Percentiles rank a stretch among this genome's conserved stretches.
phyloP scores from a whole-genome alignment of 2,888 invertebrate species.

The Drosophila eohydei region DNA sequence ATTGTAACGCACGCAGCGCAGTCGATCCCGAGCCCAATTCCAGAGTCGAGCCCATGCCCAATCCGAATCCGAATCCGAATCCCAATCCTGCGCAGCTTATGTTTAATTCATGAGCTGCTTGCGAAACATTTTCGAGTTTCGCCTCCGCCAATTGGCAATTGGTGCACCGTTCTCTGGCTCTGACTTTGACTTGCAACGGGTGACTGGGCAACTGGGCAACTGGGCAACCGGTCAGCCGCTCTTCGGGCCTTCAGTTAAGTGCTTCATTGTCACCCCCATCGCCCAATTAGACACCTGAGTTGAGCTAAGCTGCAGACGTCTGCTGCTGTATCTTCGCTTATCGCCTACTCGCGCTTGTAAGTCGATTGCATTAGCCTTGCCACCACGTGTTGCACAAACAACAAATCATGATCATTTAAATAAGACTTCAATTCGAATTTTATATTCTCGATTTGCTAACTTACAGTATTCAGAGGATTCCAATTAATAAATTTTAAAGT shows the following conservation, averaged over 20 bases:
- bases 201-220: slow-evolving; percentile 15
- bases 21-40: slow-evolving; percentile 11
- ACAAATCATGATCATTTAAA: slow-evolving; percentile 12
- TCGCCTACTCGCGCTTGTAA: slow-evolving; percentile 48
- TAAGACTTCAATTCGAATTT: slow-evolving; percentile 5
- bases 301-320: slow-evolving; percentile 33
- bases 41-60: not conserved
- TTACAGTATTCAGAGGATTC: no score
- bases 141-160: slow-evolving; percentile 70
- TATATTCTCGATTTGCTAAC: no score
- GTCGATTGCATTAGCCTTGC: slow-evolving; percentile 36
- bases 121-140: slow-evolving; percentile 49
- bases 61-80: slow-evolving; percentile 20
- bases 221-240: slow-evolving; percentile 16
- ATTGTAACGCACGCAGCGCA: slow-evolving; percentile 56
- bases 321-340: slow-evolving; percentile 11
- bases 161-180: slow-evolving; percentile 43
- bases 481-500: no score
- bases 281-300: slow-evolving; percentile 78
- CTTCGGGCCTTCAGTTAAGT: slow-evolving; percentile 54
- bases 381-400: not conserved
- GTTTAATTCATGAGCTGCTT: slow-evolving; percentile 71
- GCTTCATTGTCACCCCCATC: slow-evolving; percentile 79
- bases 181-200: slow-evolving; percentile 16
- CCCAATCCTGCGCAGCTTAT: slow-evolving; percentile 59